Conservation (phyloP, 1,140 invertebrate genomes). For the Xylocopa sonorina region DNA sequence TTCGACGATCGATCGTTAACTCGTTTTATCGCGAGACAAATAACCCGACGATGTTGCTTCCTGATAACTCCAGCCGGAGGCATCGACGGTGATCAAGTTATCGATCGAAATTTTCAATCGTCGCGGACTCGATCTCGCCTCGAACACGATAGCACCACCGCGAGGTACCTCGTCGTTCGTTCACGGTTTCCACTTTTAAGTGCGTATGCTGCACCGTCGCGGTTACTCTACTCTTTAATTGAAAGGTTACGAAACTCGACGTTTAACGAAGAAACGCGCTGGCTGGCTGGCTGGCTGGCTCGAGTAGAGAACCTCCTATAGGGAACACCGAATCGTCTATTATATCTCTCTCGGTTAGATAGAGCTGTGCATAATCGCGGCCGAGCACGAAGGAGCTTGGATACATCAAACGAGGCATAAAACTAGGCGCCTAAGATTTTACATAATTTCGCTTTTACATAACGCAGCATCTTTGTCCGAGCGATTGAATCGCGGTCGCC, state of each 20-base stretch:
- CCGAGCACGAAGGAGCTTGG: not conserved
- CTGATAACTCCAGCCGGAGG: slow-evolving; percentile 47
- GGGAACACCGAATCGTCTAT: slow-evolving; percentile 24
- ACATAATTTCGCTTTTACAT: slow-evolving; percentile 37
- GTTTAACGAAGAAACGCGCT: slow-evolving; percentile 50
- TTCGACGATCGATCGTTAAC: slow-evolving; percentile 41
- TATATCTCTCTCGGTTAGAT: slow-evolving; percentile 15
- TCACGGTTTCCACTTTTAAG: slow-evolving; percentile 34
- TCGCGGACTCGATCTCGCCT: slow-evolving; percentile 26
- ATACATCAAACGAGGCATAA: slow-evolving; percentile 15
- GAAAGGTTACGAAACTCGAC: slow-evolving; percentile 61
- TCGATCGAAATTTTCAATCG: slow-evolving; percentile 62
- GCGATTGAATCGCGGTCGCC: slow-evolving; percentile 3
- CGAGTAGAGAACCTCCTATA: slow-evolving; percentile 17
- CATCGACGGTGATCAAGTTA: slow-evolving; percentile 61
- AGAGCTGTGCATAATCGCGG: slow-evolving; percentile 28
- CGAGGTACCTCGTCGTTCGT: not conserved
- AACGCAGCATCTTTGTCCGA: slow-evolving; percentile 26
- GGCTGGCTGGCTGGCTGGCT: slow-evolving; percentile 7
- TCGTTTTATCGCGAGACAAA: slow-evolving; percentile 46
- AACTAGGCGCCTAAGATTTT: slow-evolving; percentile 24
- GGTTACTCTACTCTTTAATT: slow-evolving; percentile 59
- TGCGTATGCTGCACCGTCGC: slow-evolving; percentile 18
- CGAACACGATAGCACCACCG: not conserved
- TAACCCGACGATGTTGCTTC: slow-evolving; percentile 34